These are phyloP conservation scores for Brachionus manjavacas DNA, from an alignment of 1,140 invertebrate species.

Conservation along the genomic window DNA sequence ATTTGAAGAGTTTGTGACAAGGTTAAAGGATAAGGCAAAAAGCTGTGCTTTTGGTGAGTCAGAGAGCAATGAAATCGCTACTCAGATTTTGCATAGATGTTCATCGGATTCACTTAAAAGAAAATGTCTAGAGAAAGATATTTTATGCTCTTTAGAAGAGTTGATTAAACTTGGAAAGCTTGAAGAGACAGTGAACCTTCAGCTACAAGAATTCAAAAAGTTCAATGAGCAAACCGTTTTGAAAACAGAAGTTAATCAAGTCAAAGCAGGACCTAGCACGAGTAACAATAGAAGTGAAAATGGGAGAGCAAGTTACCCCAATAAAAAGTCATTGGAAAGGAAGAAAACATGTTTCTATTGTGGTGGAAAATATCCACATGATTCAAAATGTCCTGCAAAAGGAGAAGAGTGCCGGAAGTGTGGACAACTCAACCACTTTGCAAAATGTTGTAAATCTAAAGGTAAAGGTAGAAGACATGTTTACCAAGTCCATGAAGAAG, in stretches of 20 bases:
- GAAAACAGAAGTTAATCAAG: background rate
- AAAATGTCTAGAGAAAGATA: slow-evolving; percentile 2
- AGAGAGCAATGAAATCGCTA: background rate
- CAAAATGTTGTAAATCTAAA: slow-evolving; percentile 13
- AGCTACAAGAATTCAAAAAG: background rate
- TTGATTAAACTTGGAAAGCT: background rate
- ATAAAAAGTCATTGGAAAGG: background rate
- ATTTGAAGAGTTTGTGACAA: background rate
- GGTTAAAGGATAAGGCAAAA: slow-evolving; percentile 11
- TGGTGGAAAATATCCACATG: slow-evolving; percentile 24
- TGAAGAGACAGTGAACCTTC: background rate
- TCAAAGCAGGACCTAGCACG: background rate
- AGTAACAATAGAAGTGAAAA: background rate
- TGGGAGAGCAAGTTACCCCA: background rate
- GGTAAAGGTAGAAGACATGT: background rate
- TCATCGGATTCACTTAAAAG: background rate
- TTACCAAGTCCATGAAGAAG: background rate
- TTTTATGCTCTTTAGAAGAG: background rate
- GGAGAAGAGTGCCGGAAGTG: slow-evolving; percentile 6
- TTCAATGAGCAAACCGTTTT: background rate
- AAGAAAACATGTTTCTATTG: background rate
- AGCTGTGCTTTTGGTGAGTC: background rate
- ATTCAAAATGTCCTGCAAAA: slow-evolving; percentile 8
- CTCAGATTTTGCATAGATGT: slow-evolving; percentile 17
- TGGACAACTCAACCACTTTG: slow-evolving; percentile 9